Base-by-base conservation (phyloP, 1,140 invertebrate species). In the Macrobrachium nipponense region DNA sequence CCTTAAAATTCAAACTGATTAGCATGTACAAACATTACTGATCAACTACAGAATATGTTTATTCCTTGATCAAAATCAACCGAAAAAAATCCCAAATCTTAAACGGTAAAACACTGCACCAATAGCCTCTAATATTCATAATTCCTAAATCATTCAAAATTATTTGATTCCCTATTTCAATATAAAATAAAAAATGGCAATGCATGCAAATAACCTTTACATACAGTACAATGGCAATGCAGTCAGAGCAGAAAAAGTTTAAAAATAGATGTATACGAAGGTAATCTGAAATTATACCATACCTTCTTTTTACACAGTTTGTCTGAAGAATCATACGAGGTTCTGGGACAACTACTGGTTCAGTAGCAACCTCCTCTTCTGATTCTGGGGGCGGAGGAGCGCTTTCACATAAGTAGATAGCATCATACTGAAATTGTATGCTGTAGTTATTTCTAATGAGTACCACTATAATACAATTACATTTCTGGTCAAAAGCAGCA, bases 281-380 rank as follows among this genome's bases (percentile, higher is more conserved):
- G 5, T 61, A 72, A 73, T 60, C 8, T 36, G 10, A 44, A 43
- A 36, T 11, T n/a, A 44, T 23, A 1, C 2, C 80, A 51, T 79
- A 87, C 86, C 86, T 87, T 78, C 86, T 87, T 58, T 87, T 87
- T 10, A 87, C 86, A 72, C 80, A 80, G 66, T 87, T 87, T 20
- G 86, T 87, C 36, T 87, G 86, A 17, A 87, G 66, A 15, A 87
- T 76, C 86, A 87, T 87, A 17, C 81, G 80, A 44, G 80, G 86
- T 17, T 87, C 86, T 20, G 86, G 60, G 58, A 82, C 62, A 12
- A 62, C 18, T 10, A 75, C 15, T 64, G 81, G 60, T n/a, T 87
- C 86, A 68, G 79, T 78, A 8, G 85, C 20, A 20, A 60, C 76
- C 58, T 83, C 79, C 43, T 80, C 85, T 20, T 85, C 86, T 70